These are phyloP conservation scores for Leiothrix lutea DNA, from an alignment of 2,113 vertebrate genomes.

Conservation along the genomic window DNA sequence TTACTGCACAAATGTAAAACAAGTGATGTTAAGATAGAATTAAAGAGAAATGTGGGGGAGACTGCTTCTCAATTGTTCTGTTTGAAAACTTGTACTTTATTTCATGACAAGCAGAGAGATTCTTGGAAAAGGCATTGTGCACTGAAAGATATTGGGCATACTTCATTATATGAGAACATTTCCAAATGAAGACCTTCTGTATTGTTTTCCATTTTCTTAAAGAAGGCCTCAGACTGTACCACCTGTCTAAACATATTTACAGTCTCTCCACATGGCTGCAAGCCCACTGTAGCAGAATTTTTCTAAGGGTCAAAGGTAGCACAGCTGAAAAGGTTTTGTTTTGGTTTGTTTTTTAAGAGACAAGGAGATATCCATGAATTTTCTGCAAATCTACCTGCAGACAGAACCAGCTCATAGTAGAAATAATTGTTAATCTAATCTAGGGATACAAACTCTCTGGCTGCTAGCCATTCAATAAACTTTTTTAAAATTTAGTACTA, in stretches of 20 bases:
- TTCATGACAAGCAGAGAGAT: neutral
- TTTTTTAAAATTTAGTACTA: neutral
- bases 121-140: neutral
- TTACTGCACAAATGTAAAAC: slow-evolving; percentile 12
- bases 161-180: neutral
- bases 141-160: neutral
- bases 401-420: neutral
- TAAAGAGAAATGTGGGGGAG: neutral
- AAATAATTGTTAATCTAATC: neutral
- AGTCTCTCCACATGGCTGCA: neutral
- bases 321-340: neutral
- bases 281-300: neutral
- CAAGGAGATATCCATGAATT: neutral
- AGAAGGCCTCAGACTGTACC: slow-evolving; percentile 28
- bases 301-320: slow-evolving; percentile 21
- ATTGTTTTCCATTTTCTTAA: slow-evolving; percentile 16
- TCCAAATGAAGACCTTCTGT: slow-evolving; percentile 3
- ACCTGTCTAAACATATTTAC: slow-evolving; percentile 52
- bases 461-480: neutral
- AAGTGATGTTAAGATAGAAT: slow-evolving; percentile 3
- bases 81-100: slow-evolving; percentile 34
- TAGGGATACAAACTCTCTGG: neutral
- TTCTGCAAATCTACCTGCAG: neutral
- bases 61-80: slow-evolving; percentile 25
- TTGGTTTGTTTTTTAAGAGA: neutral